Base-by-base conservation (phyloP, 2,113 vertebrate genomes). In the Thermophis baileyi region DNA sequence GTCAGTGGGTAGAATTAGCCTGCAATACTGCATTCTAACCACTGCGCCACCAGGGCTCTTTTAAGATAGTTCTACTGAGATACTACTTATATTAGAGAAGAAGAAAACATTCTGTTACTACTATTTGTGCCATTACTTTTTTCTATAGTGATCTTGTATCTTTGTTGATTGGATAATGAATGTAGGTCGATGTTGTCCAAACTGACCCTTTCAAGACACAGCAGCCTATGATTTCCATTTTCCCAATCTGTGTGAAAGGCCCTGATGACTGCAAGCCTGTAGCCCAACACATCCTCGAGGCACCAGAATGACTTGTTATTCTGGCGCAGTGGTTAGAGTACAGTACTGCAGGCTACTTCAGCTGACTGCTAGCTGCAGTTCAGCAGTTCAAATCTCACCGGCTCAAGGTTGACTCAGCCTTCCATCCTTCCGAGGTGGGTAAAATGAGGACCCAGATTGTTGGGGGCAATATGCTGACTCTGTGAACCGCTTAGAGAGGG, bases 131-230 rank as follows among this genome's bases (percentile, higher is more conserved):
- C 18, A 35, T 89, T 69, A 30, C 40, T 63, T 92, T 89, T 94
- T 74, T 95, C 30, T 91, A 90, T 69, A 30, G 89, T 69, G 92
- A 92, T 20, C 63, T 92, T 95, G 47, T n/a, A 89, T 92, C 94
- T 74, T n/a, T 74, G 69, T 35, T 35, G 69, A 40, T 74, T 74
- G 14, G 16, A 74, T 74, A 74, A 74, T 74, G 18, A 35, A 74
- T 74, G 69, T 35, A 74, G 69, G n/a, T 74, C 16, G 6, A 74
- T 35, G 30, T 16, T 69, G 30, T 35, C 63, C 5, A 6, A 74
- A n/a, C 63, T 74, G n/a, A 74, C 30, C 63, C 12, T 69, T 63
- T 63, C 60, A 27, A 63, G 27, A 63, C 27, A 69, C n/a, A 69
- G 30, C n/a, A 35, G 30, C 22, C 46, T 87, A 87, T 49, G 20